Conservation (phyloP, 2,113 vertebrate species). For the Zosterops borbonicus region DNA sequence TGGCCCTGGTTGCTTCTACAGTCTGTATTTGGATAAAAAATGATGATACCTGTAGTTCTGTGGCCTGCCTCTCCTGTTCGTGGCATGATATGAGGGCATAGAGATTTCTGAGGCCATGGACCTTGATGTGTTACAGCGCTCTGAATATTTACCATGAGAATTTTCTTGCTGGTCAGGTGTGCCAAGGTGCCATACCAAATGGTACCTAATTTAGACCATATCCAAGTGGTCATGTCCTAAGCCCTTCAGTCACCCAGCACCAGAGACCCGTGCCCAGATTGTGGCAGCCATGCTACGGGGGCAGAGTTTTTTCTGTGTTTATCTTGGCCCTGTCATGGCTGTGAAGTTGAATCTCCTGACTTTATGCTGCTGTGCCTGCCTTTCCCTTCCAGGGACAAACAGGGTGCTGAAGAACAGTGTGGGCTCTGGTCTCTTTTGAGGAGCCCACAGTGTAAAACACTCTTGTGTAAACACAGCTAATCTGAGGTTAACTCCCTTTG, state of each 20-base stretch:
- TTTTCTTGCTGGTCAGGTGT: not conserved
- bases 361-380: not conserved
- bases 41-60: not conserved
- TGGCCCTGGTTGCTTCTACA: not conserved
- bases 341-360: not conserved
- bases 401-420: not conserved
- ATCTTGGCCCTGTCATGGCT: not conserved
- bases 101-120: not conserved
- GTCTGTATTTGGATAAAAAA: not conserved
- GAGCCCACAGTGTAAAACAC: not conserved
- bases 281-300: not conserved
- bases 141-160: not conserved
- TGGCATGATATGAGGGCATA: not conserved
- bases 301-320: not conserved
- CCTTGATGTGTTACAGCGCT: not conserved
- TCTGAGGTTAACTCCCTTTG: conserved; percentile 20
- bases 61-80: not conserved
- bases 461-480: not conserved
- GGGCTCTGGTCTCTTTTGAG: not conserved
- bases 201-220: not conserved
- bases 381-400: not conserved
- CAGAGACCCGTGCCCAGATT: not conserved
- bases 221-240: not conserved
- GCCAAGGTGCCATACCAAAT: not conserved
- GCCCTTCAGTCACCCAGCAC: not conserved